These are phyloP conservation scores for Caradrina kadenii DNA, from an alignment of 2,888 invertebrate genomes.

Conservation along the genomic window DNA sequence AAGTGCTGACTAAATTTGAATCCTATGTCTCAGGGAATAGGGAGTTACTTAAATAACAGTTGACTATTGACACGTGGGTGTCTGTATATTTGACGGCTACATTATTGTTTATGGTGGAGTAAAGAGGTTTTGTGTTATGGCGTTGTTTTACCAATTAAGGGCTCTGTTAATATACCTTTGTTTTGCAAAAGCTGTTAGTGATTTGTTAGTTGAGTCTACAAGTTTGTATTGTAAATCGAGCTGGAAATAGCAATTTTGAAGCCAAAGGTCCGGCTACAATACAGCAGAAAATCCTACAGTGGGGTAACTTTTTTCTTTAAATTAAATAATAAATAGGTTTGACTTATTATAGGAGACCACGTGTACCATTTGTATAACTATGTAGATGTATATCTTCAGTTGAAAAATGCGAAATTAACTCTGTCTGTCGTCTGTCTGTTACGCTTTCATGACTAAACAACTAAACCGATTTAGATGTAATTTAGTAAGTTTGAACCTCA, in stretches of 20 bases:
- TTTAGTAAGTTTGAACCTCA: no score
- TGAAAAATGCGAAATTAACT: no score
- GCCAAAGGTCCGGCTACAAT: no score
- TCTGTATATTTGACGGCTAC: conserved; percentile 52
- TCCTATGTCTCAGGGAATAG: background rate
- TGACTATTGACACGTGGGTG: conserved; percentile 50
- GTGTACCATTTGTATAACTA: no score
- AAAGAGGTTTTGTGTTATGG: conserved; percentile 68
- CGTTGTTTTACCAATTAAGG: conserved; percentile 60
- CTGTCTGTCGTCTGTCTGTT: no score
- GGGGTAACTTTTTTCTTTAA: no score
- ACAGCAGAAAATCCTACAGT: no score
- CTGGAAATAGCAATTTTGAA: background rate
- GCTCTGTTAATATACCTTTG: conserved; percentile 26
- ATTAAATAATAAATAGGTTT: no score
- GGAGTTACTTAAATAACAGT: background rate
- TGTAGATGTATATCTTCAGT: no score
- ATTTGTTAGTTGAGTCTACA: background rate
- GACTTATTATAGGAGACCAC: no score
- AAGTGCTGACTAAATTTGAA: conserved; percentile 10
- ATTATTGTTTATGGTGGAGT: conserved; percentile 59
- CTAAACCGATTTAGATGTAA: no score
- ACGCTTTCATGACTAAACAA: no score
- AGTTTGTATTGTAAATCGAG: background rate
- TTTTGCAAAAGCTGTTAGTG: conserved; percentile 26